A percentile compares a stretch with the other conserved stretches of the same genome.
These are phyloP conservation scores for Drosophila mayaguana DNA, from an alignment of 2,888 invertebrate genomes.

Conservation along the genomic window DNA sequence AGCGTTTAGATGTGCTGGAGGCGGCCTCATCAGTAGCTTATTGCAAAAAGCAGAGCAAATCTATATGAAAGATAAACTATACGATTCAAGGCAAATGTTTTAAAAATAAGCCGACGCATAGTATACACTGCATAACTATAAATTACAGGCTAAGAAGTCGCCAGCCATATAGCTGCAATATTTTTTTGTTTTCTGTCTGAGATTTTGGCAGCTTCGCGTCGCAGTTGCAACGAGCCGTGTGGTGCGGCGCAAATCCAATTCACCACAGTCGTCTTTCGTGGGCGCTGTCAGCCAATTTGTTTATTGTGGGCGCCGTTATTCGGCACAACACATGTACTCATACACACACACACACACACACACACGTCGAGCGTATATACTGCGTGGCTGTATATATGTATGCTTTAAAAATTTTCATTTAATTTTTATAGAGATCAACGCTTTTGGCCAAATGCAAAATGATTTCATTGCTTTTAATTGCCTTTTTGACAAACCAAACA, in stretches of 20 bases:
- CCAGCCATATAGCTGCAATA: constrained; percentile 38
- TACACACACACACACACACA: constrained; percentile 2
- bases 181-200: not conserved
- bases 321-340: constrained; percentile 19
- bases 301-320: constrained; percentile 69
- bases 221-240: constrained; percentile 63
- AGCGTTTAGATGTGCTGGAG: constrained; percentile 24
- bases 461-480: constrained; percentile 69
- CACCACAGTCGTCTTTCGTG: constrained; percentile 69
- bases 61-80: constrained; percentile 6
- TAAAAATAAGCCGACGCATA: constrained; percentile 67
- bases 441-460: constrained; percentile 50
- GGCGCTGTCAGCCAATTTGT: constrained; percentile 74
- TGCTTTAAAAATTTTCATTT: constrained; percentile 25
- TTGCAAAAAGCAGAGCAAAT: constrained; percentile 33
- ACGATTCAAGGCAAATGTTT: constrained; percentile 71
- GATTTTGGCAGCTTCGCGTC: constrained; percentile 40
- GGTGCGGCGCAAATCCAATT: constrained; percentile 64
- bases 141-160: constrained; percentile 50
- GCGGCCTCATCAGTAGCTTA: constrained; percentile 31
- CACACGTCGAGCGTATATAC: not conserved
- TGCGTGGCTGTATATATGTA: not conserved
- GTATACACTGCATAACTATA: constrained; percentile 59
- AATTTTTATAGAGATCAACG: constrained; percentile 41
- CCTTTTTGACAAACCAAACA: constrained; percentile 60